Base-by-base conservation (phyloP, 2,113 vertebrate genomes). In the Gobiocypris rarus region DNA sequence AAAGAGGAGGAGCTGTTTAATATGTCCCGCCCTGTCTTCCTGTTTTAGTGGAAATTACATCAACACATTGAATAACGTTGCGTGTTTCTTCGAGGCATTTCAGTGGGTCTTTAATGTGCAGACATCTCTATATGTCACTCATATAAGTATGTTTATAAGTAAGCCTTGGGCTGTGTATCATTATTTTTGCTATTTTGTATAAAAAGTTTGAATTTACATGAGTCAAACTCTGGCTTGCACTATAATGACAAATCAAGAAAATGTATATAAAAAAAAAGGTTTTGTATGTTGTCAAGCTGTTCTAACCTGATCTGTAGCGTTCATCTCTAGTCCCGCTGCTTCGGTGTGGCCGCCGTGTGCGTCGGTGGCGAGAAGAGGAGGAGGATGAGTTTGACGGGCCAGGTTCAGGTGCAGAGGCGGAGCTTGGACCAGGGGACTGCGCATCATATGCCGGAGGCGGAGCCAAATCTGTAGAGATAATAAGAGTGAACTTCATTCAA, bases 271-370 rank as follows among this genome's bases (percentile, higher is more conserved):
- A 78, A 58, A 14, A 11, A 10, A 26, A 38, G n/a, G 17, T 22
- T 54, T 19, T 31, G 14, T 45, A 28, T 75, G 11, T n/a, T 59
- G 22, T 22, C 15, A 24, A 24, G 24, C 5, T 11, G n/a, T 74
- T 81, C 28, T 71, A 48, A 99, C 98, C 98, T 73, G 98, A 99
- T 90, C 98, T 92, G 9, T 99, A 99, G 19, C 98, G 96, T 31
- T 99, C 98, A 94, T 99, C 98, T 86, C 97, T 91, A 90, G 97
- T 96, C 85, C 98, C 98, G 48, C 97, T 96, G 1, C 87, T 89
- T 7, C 94, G 92, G 75, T 93, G 93, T 0, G 91, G 69, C 48
- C 89, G 89, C 28, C 90, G 92, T 41, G 92, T 88, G 26, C 93
- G 94, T 0, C 96, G 95, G 59, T 94, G 94, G 22, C 96, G 94